Conservation (phyloP, 2,888 invertebrate genomes). For the Sabatieria punctata region DNA sequence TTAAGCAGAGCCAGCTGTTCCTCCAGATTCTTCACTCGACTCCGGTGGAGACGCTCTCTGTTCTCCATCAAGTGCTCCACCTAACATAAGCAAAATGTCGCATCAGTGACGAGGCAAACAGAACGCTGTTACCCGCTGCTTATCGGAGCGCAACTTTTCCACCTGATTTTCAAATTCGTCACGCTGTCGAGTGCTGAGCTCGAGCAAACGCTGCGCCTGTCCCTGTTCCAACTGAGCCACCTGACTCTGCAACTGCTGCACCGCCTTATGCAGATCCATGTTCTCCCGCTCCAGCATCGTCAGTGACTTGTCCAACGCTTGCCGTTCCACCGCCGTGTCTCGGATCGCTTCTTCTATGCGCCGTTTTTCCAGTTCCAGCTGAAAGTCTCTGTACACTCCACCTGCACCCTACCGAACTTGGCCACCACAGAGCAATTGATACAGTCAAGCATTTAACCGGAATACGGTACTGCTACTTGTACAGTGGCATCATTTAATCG, state of each 20-base stretch:
- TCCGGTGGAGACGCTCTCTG: constrained; percentile 4
- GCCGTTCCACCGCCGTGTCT: neutral
- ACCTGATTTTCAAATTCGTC: neutral
- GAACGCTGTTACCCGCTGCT: neutral
- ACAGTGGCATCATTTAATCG: too few relatives aligned
- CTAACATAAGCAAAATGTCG: too few relatives aligned
- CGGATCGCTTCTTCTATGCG: neutral
- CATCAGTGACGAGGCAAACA: too few relatives aligned
- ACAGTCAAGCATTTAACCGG: too few relatives aligned
- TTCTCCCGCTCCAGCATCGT: constrained; percentile 2
- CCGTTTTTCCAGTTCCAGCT: neutral
- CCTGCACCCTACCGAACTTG: neutral
- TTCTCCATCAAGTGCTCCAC: constrained; percentile 4
- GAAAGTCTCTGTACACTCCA: neutral
- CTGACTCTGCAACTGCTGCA: neutral
- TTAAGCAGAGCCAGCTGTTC: constrained; percentile 4
- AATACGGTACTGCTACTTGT: too few relatives aligned
- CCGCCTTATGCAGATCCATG: constrained; percentile 1
- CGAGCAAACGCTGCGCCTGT: neutral
- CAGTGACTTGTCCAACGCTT: constrained; percentile 1
- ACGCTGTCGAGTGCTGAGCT: neutral
- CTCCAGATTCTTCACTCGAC: constrained; percentile 2
- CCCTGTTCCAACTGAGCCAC: neutral
- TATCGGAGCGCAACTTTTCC: neutral
- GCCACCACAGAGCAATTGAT: too few relatives aligned